Conservation (phyloP, 2,888 invertebrate species). For the Amphiduros pacificus region DNA sequence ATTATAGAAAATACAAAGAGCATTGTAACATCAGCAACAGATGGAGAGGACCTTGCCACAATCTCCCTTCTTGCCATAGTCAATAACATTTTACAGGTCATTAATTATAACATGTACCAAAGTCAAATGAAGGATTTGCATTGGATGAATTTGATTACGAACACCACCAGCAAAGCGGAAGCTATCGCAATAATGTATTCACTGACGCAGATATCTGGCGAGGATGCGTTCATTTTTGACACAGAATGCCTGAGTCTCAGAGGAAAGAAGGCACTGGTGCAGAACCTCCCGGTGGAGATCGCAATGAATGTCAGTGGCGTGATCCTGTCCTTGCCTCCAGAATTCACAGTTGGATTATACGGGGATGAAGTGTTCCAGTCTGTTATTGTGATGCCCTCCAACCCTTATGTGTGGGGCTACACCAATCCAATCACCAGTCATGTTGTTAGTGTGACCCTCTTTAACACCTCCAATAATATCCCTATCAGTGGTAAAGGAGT, state of each 20-base stretch:
- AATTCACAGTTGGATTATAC: not conserved
- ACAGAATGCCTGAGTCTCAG: not conserved
- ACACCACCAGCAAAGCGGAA: not conserved
- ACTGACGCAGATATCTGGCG: not conserved
- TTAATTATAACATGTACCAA: no score
- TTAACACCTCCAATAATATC: no score
- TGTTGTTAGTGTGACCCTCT: not conserved
- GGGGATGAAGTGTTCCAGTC: not conserved
- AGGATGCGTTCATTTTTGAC: not conserved
- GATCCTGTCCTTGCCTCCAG: not conserved
- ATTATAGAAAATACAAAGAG: not conserved
- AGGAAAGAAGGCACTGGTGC: not conserved
- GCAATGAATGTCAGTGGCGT: not conserved
- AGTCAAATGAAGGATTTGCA: no score
- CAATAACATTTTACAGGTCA: no score
- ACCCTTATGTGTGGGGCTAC: constrained; percentile 5
- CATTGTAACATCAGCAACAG: not conserved
- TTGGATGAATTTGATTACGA: no score
- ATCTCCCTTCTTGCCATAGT: no score
- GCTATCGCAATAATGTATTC: not conserved
- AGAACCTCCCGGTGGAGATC: not conserved
- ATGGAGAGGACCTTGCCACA: not conserved
- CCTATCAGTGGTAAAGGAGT: no score
- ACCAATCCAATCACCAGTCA: not conserved
- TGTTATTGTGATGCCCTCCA: not conserved